phyloP scores from a whole-genome alignment of 2,888 invertebrate species.

The Dryocosmus kuriphilus region DNA sequence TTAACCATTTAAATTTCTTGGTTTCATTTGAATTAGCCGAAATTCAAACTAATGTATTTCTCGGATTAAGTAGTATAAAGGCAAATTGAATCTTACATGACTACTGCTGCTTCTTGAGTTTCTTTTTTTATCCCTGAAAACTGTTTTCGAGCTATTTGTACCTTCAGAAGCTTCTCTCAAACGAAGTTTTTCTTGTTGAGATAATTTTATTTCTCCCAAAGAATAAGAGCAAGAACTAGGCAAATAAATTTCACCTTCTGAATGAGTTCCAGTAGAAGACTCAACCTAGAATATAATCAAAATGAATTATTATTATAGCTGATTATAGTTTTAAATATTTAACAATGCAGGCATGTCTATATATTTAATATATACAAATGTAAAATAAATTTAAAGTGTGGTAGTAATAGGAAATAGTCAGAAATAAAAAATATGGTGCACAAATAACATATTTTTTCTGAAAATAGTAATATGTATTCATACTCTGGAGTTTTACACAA shows the following conservation, averaged over 20 bases:
- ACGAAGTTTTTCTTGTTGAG: background rate
- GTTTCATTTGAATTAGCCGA: too few species aligned
- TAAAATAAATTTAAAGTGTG: too few species aligned
- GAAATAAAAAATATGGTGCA: too few species aligned
- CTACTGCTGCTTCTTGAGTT: slow-evolving; percentile 7
- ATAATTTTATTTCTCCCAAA: slow-evolving; percentile 47
- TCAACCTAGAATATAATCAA: slow-evolving; percentile 20
- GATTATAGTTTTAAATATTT: background rate
- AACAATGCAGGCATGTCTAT: too few species aligned
- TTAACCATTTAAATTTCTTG: too few species aligned
- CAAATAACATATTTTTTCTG: too few species aligned
- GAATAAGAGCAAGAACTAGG: slow-evolving; percentile 44
- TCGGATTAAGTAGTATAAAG: background rate
- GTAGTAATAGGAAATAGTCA: too few species aligned
- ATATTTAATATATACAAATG: too few species aligned
- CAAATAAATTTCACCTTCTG: slow-evolving; percentile 48
- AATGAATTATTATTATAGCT: background rate
- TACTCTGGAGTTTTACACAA: too few species aligned
- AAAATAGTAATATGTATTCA: too few species aligned
- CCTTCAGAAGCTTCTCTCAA: background rate
- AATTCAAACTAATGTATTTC: too few species aligned
- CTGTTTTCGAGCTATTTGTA: background rate
- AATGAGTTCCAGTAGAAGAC: slow-evolving; percentile 42
- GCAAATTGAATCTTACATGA: slow-evolving; percentile 2
- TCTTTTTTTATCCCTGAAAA: slow-evolving; percentile 8